These are phyloP conservation scores for Rhinogobius similis DNA, from an alignment of 2,113 vertebrate genomes.

Conservation along the genomic window DNA sequence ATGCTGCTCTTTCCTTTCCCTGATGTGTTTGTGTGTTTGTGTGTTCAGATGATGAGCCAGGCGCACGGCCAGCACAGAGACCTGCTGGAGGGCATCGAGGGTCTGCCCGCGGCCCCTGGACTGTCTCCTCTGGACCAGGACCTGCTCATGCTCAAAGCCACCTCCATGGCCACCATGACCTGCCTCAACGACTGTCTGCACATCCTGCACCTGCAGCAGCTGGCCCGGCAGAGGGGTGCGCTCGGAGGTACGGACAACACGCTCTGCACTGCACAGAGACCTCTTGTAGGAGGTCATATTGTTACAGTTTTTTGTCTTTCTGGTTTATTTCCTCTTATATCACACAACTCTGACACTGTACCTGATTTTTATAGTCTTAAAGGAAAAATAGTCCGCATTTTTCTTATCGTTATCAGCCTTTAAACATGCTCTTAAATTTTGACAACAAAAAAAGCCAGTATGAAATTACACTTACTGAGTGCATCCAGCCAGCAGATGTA, in stretches of 20 bases:
- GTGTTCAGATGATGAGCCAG: constrained; percentile 90
- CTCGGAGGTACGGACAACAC: constrained; percentile 79
- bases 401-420: no score
- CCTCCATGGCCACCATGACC: constrained; percentile 97
- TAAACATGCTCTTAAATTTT: no score
- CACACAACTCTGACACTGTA: no score
- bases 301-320: no score
- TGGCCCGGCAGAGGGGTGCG: constrained; percentile 85
- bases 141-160: constrained; percentile 96
- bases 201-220: constrained; percentile 94
- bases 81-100: constrained; percentile 92
- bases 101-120: constrained; percentile 87
- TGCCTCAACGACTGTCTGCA: constrained; percentile 97
- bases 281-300: no score
- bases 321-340: no score
- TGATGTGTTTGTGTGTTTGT: neutral
- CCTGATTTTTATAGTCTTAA: no score
- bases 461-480: no score
- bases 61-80: constrained; percentile 95
- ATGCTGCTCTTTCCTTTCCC: neutral
- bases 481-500: no score
- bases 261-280: no score
- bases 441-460: no score
- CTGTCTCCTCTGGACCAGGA: constrained; percentile 94
- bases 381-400: no score